phyloP scores from a whole-genome alignment of 2,113 vertebrate species.

The Orientallactaga bullata region DNA sequence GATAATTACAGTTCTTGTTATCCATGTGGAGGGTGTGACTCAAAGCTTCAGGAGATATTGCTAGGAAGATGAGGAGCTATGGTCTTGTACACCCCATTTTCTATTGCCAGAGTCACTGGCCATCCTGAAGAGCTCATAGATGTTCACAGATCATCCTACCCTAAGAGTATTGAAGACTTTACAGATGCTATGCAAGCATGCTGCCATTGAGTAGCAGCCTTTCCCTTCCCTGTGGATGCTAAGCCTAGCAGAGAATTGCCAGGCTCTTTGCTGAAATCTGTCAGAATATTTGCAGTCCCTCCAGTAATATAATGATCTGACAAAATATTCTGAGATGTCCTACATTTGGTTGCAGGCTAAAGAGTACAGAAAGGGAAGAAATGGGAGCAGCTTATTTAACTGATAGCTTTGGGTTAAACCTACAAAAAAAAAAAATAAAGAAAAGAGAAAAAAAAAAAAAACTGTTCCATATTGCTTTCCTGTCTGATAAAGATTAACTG shows the following conservation, averaged over 20 bases:
- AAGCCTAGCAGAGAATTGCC: not conserved
- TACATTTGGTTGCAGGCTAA: not conserved
- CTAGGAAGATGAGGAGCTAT: not conserved
- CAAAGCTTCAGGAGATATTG: not conserved
- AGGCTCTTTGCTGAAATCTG: not conserved
- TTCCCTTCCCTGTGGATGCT: not conserved
- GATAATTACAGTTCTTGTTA: not conserved
- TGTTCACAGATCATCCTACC: not conserved
- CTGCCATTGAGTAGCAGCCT: not conserved
- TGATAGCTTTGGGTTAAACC: not conserved
- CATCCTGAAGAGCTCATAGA: not conserved
- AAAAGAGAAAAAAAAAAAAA: not conserved
- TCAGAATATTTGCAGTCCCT: not conserved
- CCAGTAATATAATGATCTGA: not conserved
- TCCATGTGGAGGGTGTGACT: not conserved
- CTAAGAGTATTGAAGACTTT: not conserved
- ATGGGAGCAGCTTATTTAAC: not conserved
- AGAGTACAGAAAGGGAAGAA: not conserved
- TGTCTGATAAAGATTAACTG: not conserved
- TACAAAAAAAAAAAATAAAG: not conserved
- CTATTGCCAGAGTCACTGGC: not conserved
- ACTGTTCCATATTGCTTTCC: not conserved
- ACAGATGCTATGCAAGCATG: not conserved
- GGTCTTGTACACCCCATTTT: not conserved
- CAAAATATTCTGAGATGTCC: not conserved